A percentile compares a stretch with the other conserved stretches of the same genome.
phyloP scores from a whole-genome alignment of 2,797 vertebrate species.

The Syngnathus acus region DNA sequence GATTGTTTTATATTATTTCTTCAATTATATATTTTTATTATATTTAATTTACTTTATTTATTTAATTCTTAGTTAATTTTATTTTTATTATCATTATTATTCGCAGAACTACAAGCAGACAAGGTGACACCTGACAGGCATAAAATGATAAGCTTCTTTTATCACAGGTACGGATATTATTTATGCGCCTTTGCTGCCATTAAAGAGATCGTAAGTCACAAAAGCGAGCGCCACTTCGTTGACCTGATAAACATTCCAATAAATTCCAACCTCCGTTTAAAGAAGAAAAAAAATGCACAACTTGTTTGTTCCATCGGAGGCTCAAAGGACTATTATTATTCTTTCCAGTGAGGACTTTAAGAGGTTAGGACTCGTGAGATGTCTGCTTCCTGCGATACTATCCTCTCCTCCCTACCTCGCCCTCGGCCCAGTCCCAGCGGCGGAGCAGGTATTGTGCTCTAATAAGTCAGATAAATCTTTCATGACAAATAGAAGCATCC shows the following conservation, averaged over 20 bases:
- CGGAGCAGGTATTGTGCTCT: conserved; percentile 6
- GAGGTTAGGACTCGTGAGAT: conserved; percentile 6
- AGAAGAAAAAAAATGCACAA: background rate
- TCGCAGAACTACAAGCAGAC: background rate
- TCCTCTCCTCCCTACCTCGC: background rate
- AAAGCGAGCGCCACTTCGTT: background rate
- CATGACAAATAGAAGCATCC: conserved; percentile 18
- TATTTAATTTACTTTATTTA: too few species aligned
- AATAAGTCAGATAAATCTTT: conserved; percentile 18
- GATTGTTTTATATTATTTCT: too few species aligned
- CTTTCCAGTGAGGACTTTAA: conserved; percentile 1
- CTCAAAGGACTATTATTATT: background rate
- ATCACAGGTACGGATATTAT: background rate
- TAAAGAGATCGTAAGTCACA: background rate
- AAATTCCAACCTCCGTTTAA: background rate
- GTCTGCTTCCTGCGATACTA: conserved; percentile 9
- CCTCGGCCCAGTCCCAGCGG: background rate
- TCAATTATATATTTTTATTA: too few species aligned
- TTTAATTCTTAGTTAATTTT: too few species aligned
- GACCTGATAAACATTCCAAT: background rate
- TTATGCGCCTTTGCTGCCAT: background rate
- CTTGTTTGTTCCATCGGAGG: background rate
- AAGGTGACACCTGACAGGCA: background rate
- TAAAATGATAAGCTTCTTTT: background rate
- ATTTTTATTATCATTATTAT: background rate